Evolutionary conservation across 2,888 invertebrate genomes (phyloP), one percentile per base, ranked within the genome.

Genomic region (Drosophila prolongata): DNA sequence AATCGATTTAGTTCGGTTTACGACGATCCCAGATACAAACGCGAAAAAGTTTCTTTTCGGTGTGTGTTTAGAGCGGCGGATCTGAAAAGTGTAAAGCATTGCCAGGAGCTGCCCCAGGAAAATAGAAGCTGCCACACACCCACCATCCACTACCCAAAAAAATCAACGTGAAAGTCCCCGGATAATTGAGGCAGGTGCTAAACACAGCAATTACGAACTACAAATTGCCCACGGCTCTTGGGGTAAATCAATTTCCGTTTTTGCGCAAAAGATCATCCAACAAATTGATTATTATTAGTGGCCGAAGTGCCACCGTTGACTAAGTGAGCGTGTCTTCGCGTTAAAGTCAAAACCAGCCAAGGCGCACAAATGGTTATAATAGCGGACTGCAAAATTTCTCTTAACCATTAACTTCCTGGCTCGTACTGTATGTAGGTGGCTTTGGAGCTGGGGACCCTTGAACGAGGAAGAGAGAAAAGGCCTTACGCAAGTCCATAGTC

Each of bases 1-100:
- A 91, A 91, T 92, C 90, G 90, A 90, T 90, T 92, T 91, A 92
- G 91, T 91, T 87, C 85, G 81, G 88, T 91, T 90, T 89, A 90
- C 84, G 90, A 88, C 86, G 90, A 90, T 90, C 91, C 79, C 82
- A 90, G 91, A 90, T 89, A 80, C 91, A 90, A 91, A 92, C 91
- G 91, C 90, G 87, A 89, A 91, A 85, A 89, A 79, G 78, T 90
- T 90, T 88, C 85, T 77, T 78, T 87, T 87, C 85, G 65, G 76
- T 79, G 81, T 59, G 74, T 57, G 75, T 40, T 47, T 40, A 44
- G 58, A 52, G 43, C 46, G 46, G 14, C 6, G 14, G 46, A 37
- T 40, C 50, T 46, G 34, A 67, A 65, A 58, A 79, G 68, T 69
- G 67, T 62, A 68, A 67, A 52, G 40, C 53, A 59, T 19, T 14